Conservation (phyloP, 2,113 vertebrate species). For the Sterrhoptilus dennistouni region DNA sequence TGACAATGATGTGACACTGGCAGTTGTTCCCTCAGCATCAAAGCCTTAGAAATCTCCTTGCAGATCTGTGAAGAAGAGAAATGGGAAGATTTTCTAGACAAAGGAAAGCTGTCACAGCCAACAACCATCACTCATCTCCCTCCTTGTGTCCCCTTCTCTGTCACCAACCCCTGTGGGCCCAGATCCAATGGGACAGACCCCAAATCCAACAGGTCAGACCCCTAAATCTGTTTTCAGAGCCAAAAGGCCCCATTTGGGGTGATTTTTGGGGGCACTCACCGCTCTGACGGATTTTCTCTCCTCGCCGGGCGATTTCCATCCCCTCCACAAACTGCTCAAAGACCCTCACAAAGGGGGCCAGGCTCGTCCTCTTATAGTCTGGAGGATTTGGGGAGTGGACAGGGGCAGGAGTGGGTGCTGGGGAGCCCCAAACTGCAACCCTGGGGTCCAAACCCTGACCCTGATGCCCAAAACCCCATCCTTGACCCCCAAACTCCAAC, state of each 20-base stretch:
- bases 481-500: no score
- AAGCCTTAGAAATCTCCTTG: constrained; percentile 84
- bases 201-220: not conserved
- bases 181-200: not conserved
- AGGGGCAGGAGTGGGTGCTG: rapidly evolving
- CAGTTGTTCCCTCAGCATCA: rapidly evolving
- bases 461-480: rapidly evolving
- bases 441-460: rapidly evolving
- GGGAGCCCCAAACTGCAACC: not conserved
- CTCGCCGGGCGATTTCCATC: constrained; percentile 80
- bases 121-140: not conserved
- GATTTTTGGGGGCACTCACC: constrained; percentile 67
- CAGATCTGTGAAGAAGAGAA: constrained; percentile 76
- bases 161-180: not conserved
- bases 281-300: constrained; percentile 82
- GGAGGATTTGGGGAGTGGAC: not conserved
- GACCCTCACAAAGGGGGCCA: constrained; percentile 85
- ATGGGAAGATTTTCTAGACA: not conserved
- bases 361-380: constrained; percentile 93
- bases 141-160: not conserved
- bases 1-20: rapidly evolving
- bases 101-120: not conserved
- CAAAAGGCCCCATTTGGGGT: not conserved
- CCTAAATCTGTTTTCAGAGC: not conserved
- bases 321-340: constrained; percentile 90